These are phyloP conservation scores for Cephus spinipes DNA, from an alignment of 2,888 invertebrate species.

Conservation along the genomic window DNA sequence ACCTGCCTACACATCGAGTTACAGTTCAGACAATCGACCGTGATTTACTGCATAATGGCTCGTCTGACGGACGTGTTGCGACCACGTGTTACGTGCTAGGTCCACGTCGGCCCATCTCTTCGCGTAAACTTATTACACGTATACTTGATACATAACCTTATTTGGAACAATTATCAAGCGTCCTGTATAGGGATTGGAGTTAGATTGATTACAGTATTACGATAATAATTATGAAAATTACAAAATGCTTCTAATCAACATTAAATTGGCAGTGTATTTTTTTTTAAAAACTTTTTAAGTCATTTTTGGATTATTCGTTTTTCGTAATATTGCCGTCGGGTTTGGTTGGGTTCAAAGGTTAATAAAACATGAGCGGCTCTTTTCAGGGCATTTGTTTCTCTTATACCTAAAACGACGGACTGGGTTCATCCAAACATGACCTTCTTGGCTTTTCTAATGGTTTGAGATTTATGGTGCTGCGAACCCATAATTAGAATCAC, in stretches of 20 bases:
- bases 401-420: not conserved
- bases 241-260: not conserved
- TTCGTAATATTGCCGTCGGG: too few species aligned
- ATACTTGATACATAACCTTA: not conserved
- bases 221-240: not conserved
- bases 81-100: not conserved
- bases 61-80: conserved; percentile 42
- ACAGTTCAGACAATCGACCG: conserved; percentile 45
- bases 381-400: not conserved
- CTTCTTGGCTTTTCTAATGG: conserved; percentile 35
- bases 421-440: conserved; percentile 46
- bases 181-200: not conserved
- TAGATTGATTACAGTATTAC: too few species aligned
- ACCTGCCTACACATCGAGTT: conserved; percentile 39
- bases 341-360: not conserved
- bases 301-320: too few species aligned
- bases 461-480: conserved; percentile 46
- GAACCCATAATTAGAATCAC: conserved; percentile 56
- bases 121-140: not conserved
- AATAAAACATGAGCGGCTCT: not conserved
- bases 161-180: not conserved
- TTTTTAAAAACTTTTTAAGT: too few species aligned
- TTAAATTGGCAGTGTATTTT: not conserved
- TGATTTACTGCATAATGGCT: conserved; percentile 53
- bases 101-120: not conserved